A percentile compares a stretch with the other conserved stretches of the same genome.
phyloP scores from a whole-genome alignment of 2,888 invertebrate species.

The Blomia tropicalis region DNA sequence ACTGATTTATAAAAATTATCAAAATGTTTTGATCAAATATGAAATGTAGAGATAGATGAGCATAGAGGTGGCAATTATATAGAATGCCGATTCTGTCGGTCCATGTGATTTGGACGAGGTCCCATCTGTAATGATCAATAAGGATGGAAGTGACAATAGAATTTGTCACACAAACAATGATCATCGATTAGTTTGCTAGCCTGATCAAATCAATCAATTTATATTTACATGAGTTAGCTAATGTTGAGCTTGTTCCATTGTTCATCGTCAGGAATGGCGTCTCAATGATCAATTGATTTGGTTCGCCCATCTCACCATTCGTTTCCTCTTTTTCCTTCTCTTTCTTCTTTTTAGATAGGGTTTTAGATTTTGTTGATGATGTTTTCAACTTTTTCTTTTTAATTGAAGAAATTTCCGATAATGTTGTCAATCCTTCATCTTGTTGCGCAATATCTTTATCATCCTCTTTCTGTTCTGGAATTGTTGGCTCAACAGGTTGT shows the following conservation, averaged over 20 bases:
- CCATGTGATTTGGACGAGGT: too few species aligned
- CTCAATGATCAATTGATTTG: neutral
- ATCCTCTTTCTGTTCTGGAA: neutral
- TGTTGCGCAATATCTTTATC: neutral
- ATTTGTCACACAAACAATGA: too few species aligned
- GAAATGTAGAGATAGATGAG: neutral
- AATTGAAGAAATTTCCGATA: neutral
- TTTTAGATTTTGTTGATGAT: neutral
- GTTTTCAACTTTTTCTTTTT: conserved; percentile 9
- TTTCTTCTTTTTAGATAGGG: conserved; percentile 4
- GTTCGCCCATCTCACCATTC: neutral
- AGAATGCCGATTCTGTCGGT: too few species aligned
- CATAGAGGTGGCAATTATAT: neutral
- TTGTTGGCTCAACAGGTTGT: neutral
- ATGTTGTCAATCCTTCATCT: neutral
- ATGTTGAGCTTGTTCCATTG: neutral
- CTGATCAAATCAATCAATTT: neutral
- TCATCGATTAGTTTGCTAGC: neutral
- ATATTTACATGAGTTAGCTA: neutral
- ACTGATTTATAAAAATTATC: neutral
- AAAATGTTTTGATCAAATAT: neutral
- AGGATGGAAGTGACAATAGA: too few species aligned
- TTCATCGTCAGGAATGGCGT: too few species aligned
- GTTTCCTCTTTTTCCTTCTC: neutral
- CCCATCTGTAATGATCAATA: too few species aligned